Evolutionary conservation across 2,113 vertebrate species (phyloP).

Genomic region (Nothobranchius furzeri): DNA sequence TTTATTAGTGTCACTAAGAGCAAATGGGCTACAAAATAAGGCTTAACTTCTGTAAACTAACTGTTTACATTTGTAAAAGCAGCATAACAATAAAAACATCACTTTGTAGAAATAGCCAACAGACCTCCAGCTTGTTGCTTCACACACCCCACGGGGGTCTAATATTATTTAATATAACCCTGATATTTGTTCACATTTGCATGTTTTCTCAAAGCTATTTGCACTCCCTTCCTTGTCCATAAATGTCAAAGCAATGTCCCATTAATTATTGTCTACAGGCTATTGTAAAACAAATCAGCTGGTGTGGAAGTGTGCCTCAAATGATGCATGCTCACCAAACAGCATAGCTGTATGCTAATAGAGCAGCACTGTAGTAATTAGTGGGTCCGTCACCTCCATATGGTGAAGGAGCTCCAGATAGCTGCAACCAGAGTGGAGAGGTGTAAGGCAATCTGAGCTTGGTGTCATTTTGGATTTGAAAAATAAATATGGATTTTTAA

Average conservation of each 20-base stretch:
- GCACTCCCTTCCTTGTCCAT: slow-evolving; percentile 36
- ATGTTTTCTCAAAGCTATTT: slow-evolving; percentile 26
- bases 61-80: neutral
- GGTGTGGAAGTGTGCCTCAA: slow-evolving; percentile 44
- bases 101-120: neutral
- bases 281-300: slow-evolving; percentile 46
- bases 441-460: slow-evolving; percentile 45
- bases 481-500: neutral
- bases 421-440: slow-evolving; percentile 54
- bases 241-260: slow-evolving; percentile 43
- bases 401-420: slow-evolving; percentile 49
- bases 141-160: slow-evolving; percentile 2
- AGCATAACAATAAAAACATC: too few species aligned
- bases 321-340: slow-evolving; percentile 64
- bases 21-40: neutral
- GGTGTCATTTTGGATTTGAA: slow-evolving; percentile 24
- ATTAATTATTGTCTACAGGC: slow-evolving; percentile 46
- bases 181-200: slow-evolving; percentile 39
- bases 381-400: slow-evolving; percentile 62
- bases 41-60: neutral
- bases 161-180: slow-evolving; percentile 20
- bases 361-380: slow-evolving; percentile 70
- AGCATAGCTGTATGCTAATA: slow-evolving; percentile 60
- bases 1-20: neutral
- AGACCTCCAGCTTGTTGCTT: slow-evolving; percentile 23